phyloP scores from a whole-genome alignment of 2,113 vertebrate genomes.

The Aphelocoma coerulescens region DNA sequence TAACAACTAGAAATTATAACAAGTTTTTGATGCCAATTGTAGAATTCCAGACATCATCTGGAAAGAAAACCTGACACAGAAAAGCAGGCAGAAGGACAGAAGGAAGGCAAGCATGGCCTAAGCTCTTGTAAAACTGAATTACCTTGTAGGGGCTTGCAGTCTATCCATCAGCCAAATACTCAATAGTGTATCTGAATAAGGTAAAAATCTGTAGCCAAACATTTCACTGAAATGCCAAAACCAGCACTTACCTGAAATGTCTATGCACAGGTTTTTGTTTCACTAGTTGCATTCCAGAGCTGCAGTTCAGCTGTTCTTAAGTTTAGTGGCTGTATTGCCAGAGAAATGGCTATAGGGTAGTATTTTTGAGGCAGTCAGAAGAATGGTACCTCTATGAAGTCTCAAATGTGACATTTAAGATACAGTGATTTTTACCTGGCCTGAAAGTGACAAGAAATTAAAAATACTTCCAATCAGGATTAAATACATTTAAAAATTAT shows the following conservation, averaged over 20 bases:
- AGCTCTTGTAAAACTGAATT: background rate
- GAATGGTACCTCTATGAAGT: constrained; percentile 32
- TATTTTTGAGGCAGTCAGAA: constrained; percentile 5
- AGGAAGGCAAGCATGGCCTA: background rate
- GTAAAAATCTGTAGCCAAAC: constrained; percentile 32
- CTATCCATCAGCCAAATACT: constrained; percentile 40
- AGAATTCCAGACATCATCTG: constrained; percentile 29
- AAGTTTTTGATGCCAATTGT: constrained; percentile 19
- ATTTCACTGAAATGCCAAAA: constrained; percentile 34
- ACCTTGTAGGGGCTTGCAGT: background rate
- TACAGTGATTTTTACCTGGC: background rate
- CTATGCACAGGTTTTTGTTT: background rate
- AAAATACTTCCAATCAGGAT: constrained; percentile 8
- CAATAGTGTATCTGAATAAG: background rate
- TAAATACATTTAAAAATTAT: constrained; percentile 9
- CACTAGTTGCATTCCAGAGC: background rate
- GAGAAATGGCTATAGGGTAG: background rate
- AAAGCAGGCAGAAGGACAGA: background rate
- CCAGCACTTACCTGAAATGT: constrained; percentile 25
- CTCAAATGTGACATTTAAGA: constrained; percentile 27
- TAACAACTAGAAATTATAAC: constrained; percentile 39
- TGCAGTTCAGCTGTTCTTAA: background rate
- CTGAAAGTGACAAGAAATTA: constrained; percentile 39
- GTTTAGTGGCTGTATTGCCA: background rate
- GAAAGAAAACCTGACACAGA: constrained; percentile 9